Evolutionary conservation across 2,888 invertebrate species (phyloP), one percentile per base, ranked within the genome.

Genomic region (Cheilosia soror): DNA sequence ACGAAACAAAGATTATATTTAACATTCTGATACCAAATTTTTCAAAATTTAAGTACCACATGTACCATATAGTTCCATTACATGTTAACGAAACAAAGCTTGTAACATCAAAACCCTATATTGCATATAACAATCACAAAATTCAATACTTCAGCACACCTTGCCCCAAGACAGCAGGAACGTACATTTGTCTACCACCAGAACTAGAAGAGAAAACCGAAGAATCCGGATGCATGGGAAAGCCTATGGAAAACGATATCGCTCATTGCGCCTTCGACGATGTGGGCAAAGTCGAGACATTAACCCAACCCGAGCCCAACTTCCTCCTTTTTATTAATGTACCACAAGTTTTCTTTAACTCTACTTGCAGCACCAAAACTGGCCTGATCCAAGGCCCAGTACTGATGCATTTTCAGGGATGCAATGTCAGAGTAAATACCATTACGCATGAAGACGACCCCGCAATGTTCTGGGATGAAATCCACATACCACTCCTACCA

Each of bases 81-180:
- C 51, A 66, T 0, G 55, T 82, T 2, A 77, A 82, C 13, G 42
- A 68, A 9, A 77, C 66, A 11, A 77, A 82, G 60, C 37, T 33
- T 11, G 62, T 77, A 40, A 47, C 4, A 37, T 60, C 57, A 4
- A 57, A 55, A 37, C 77, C 68, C 5, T 77, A 71, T 20, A 42
- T 68, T 11, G 58, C 9, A n/a, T 9, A 55, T n/a, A 65, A 60
- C 33, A 29, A 60, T n/a, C 20, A 49, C n/a, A 42, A 37, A 42
- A 71, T 82, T 68, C 76, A 76, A 65, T 49, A 62, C 25, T 62
- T 77, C 27, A 49, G 37, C 1, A 20, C 47, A 60, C 37, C 42
- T 57, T 82, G 82, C 60, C 71, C 55, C 33, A 72, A 77, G 58
- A 49, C 76, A 49, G 84, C 75, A 58, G 57, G 57, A 20, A 79